These are phyloP conservation scores for Hydractinia symbiolongicarpus DNA, from an alignment of 30 jellyfish, hydroid and myxozoan genomes.

Conservation along the genomic window DNA sequence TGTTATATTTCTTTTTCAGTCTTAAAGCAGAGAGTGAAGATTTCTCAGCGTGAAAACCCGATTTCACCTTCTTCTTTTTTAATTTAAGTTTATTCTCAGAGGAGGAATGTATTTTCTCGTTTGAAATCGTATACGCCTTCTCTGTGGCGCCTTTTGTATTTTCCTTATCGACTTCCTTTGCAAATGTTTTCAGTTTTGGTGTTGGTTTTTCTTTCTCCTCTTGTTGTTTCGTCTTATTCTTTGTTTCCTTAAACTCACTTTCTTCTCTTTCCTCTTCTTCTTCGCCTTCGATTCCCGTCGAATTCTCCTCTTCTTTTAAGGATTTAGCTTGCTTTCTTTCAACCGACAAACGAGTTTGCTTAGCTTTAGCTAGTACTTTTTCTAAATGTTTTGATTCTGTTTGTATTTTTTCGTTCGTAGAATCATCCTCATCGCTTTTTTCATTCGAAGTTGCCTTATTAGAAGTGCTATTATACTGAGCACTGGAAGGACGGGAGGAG, in stretches of 20 bases:
- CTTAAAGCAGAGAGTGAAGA: background rate
- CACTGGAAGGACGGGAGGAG: background rate
- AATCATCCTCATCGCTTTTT: slow-evolving; percentile 12
- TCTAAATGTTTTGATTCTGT: slow-evolving; percentile 35
- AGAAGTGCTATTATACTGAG: background rate
- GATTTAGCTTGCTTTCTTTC: slow-evolving; percentile 2
- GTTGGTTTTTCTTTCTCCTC: background rate
- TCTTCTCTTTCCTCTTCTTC: slow-evolving; percentile 8
- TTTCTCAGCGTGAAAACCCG: background rate
- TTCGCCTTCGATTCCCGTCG: background rate
- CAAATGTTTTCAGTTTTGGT: no score
- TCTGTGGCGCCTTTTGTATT: slow-evolving; percentile 1
- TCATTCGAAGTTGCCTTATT: background rate
- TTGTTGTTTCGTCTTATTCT: background rate
- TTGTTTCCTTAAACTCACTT: background rate
- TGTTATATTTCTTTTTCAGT: background rate
- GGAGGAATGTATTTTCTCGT: background rate
- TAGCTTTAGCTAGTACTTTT: slow-evolving; percentile 8
- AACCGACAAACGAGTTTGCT: slow-evolving; percentile 16
- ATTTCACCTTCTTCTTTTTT: slow-evolving; percentile 6
- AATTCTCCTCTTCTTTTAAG: background rate
- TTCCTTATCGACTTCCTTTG: background rate
- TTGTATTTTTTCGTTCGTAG: slow-evolving; percentile 19
- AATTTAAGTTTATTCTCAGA: background rate
- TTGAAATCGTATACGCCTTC: background rate